phyloP scores from a whole-genome alignment of 2,888 invertebrate genomes.

The Pristionchus arcanus region DNA sequence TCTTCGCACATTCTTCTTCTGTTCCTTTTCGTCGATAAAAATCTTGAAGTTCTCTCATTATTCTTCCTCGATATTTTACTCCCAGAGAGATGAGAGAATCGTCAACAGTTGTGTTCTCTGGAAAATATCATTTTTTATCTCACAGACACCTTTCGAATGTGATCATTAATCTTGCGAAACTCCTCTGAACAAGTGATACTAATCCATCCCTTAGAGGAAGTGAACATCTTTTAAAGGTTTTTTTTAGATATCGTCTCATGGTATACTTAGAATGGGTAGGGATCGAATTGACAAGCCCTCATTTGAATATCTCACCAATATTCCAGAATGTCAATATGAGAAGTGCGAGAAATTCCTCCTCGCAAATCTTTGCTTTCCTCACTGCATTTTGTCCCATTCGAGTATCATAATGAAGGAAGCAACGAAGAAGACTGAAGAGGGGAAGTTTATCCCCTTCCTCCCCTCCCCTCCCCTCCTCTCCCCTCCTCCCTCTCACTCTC shows the following conservation, averaged over 20 bases:
- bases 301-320: not conserved
- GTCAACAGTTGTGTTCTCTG: conserved; percentile 18
- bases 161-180: not conserved
- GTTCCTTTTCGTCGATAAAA: not conserved
- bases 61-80: not conserved
- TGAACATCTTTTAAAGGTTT: too few relatives aligned
- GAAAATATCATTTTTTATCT: not conserved
- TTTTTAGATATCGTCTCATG: too few relatives aligned
- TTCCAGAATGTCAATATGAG: conserved; percentile 33
- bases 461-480: not conserved
- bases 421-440: not conserved
- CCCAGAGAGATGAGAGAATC: conserved; percentile 38
- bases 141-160: too few relatives aligned
- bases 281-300: not conserved
- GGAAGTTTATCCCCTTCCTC: not conserved
- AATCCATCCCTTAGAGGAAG: too few relatives aligned
- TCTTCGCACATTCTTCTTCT: conserved; percentile 12
- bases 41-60: not conserved
- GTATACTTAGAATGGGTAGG: too few relatives aligned
- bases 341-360: conserved; percentile 42
- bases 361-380: not conserved
- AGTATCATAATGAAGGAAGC: conserved; percentile 6
- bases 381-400: not conserved
- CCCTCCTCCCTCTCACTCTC: not conserved
- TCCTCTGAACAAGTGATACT: too few relatives aligned